Evolutionary conservation across 2,113 vertebrate species (phyloP).

Genomic region (Leptosomus discolor): DNA sequence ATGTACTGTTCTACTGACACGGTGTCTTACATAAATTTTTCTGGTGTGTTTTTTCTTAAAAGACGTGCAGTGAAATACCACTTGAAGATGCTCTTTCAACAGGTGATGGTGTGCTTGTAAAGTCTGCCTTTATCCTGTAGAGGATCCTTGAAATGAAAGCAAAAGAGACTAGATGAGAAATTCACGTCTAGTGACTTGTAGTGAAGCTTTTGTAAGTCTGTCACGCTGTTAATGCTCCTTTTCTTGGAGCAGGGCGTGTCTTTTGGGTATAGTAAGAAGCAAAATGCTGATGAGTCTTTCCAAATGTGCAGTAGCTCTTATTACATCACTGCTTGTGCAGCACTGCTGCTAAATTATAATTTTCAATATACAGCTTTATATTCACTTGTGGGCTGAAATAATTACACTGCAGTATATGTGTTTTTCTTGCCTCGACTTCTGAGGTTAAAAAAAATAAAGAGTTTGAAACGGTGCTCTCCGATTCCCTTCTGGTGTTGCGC

Average conservation of each 20-base stretch:
- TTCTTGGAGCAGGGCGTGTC: not conserved
- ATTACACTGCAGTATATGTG: not conserved
- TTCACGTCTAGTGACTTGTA: not conserved
- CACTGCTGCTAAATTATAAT: not conserved
- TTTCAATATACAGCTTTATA: not conserved
- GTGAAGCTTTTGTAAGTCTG: not conserved
- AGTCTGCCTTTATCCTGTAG: not conserved
- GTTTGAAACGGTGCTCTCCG: not conserved
- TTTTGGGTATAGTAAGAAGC: not conserved
- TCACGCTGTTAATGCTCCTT: not conserved
- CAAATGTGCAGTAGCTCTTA: not conserved
- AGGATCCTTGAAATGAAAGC: not conserved
- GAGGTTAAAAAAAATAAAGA: not conserved
- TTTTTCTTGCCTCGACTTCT: not conserved
- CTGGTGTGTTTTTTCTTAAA: not conserved
- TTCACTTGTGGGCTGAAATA: not conserved
- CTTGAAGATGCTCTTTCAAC: not conserved
- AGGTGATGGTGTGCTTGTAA: not conserved
- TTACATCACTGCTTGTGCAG: not conserved
- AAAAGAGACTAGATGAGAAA: not conserved
- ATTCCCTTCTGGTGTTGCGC: not conserved
- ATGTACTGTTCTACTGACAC: not conserved
- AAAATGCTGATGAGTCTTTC: not conserved
- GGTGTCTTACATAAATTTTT: not conserved
- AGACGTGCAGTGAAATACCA: not conserved